These are phyloP conservation scores for Sarcophaga rosellei DNA, from an alignment of 2,888 invertebrate genomes.

Conservation along the genomic window DNA sequence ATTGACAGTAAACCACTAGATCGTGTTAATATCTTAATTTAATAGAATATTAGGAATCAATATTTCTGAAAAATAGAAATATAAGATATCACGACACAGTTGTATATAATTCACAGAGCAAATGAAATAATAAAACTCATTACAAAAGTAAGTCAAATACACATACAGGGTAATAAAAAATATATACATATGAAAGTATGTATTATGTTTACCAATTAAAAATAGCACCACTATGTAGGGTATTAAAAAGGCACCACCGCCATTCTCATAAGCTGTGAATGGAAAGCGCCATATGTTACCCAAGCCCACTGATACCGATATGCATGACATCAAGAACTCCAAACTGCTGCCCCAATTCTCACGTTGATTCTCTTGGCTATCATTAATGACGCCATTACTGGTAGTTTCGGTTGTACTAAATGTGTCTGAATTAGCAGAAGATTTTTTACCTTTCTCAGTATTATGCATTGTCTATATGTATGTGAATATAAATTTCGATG, in stretches of 20 bases:
- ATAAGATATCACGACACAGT: neutral
- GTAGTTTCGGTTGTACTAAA: neutral
- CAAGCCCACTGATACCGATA: slow-evolving; percentile 88
- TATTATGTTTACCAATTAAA: slow-evolving; percentile 81
- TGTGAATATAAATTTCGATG: neutral
- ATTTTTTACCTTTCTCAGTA: slow-evolving; percentile 49
- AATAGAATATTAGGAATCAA: neutral
- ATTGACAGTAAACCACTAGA: no score
- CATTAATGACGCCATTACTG: slow-evolving; percentile 10
- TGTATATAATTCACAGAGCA: slow-evolving; percentile 5
- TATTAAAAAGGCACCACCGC: slow-evolving; percentile 88
- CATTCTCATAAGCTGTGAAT: slow-evolving; percentile 86
- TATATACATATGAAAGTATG: no score
- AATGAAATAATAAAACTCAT: slow-evolving; percentile 2
- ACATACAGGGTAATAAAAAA: neutral
- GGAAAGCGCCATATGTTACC: slow-evolving; percentile 89
- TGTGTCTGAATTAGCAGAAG: slow-evolving; percentile 1
- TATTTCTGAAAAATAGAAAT: neutral
- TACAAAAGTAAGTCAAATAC: neutral
- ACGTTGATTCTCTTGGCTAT: slow-evolving; percentile 51
- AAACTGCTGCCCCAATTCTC: slow-evolving; percentile 84
- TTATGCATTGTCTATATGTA: slow-evolving; percentile 33
- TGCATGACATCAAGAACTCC: slow-evolving; percentile 89
- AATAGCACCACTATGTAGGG: slow-evolving; percentile 87
- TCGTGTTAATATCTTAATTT: no score